A percentile compares a stretch with the other conserved stretches of the same genome.
Evolutionary conservation across 2,113 vertebrate species (phyloP).

Genomic region (Oreochromis tanganicae): DNA sequence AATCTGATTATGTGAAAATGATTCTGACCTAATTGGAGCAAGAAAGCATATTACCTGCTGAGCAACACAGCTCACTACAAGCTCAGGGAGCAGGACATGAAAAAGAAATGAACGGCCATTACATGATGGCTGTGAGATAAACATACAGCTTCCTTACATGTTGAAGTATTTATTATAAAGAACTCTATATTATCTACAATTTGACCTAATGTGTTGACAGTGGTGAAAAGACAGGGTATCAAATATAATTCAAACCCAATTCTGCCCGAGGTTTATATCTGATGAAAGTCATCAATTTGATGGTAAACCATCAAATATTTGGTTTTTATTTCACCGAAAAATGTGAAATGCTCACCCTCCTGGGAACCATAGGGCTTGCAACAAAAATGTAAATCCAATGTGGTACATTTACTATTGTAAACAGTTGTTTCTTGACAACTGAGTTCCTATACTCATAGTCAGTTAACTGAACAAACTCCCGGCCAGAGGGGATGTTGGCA

Average conservation of each 20-base stretch:
- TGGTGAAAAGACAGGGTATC: background rate
- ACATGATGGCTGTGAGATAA: background rate
- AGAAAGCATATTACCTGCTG: background rate
- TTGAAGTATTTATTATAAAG: background rate
- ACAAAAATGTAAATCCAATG: background rate
- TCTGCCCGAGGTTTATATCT: background rate
- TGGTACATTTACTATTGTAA: background rate
- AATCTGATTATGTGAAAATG: conserved; percentile 1
- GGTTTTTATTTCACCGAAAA: background rate
- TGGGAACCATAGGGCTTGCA: background rate
- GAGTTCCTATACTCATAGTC: background rate
- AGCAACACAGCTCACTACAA: background rate
- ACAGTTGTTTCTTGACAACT: background rate
- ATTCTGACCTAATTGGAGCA: background rate
- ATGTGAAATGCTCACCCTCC: background rate
- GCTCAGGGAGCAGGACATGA: background rate
- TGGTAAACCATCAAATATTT: background rate
- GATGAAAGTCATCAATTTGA: background rate
- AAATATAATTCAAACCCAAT: background rate
- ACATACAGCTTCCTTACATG: background rate
- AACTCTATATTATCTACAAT: background rate
- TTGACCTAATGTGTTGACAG: background rate
- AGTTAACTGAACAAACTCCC: background rate
- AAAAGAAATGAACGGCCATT: background rate
- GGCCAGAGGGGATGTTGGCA: background rate